Evolutionary conservation across 2,888 invertebrate species (phyloP).

Genomic region (Portevinia maculata): DNA sequence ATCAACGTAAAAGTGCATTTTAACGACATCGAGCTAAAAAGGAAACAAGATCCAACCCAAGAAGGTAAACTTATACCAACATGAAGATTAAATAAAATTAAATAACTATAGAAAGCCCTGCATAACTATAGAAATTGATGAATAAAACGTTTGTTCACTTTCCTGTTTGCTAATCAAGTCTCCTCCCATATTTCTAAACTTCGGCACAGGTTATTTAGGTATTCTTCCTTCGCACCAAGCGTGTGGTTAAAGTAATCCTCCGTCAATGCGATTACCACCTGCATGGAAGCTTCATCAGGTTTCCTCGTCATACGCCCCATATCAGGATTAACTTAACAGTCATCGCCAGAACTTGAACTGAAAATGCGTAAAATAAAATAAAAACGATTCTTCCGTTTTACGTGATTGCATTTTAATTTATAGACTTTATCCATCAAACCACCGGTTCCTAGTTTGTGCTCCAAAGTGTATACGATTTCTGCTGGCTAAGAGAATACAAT

Average conservation of each 20-base stretch:
- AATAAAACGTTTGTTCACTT: slow-evolving; percentile 55
- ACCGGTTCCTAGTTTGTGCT: slow-evolving; percentile 1
- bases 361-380: slow-evolving; percentile 13
- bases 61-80: slow-evolving; percentile 5
- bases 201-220: slow-evolving; percentile 10
- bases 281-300: slow-evolving; percentile 30
- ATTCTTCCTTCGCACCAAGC: not conserved
- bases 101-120: slow-evolving; percentile 30
- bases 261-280: slow-evolving; percentile 30
- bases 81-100: slow-evolving; percentile 62
- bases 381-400: slow-evolving; percentile 40
- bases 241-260: slow-evolving; percentile 28
- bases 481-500: not conserved
- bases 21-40: slow-evolving; percentile 31
- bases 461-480: not conserved
- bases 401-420: slow-evolving; percentile 54
- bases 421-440: slow-evolving; percentile 33
- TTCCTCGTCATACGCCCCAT: slow-evolving; percentile 4
- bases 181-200: slow-evolving; percentile 22
- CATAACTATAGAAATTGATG: slow-evolving; percentile 38
- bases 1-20: too few species aligned
- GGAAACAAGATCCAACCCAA: slow-evolving; percentile 29
- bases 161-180: slow-evolving; percentile 49
- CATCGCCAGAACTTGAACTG: slow-evolving; percentile 27
- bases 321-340: slow-evolving; percentile 25